Percentiles rank a stretch among this genome's conserved stretches.
Conservation (phyloP, 2,888 invertebrate genomes). For the Xestoiulus laeticollis region DNA sequence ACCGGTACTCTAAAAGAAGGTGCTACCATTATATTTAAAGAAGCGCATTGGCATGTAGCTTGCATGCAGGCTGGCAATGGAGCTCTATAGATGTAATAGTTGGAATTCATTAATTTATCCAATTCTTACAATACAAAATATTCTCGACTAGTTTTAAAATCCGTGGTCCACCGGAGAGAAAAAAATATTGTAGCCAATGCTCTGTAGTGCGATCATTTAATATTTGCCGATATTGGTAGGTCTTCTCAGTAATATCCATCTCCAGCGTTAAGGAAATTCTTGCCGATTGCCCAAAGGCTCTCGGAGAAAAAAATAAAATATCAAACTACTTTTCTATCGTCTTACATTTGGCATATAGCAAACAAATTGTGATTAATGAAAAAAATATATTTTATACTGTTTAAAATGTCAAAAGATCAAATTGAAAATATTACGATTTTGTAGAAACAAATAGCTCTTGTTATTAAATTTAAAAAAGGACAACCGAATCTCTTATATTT, state of each 20-base stretch:
- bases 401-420: not conserved
- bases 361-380: conserved; percentile 18
- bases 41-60: not conserved
- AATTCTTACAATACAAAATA: not conserved
- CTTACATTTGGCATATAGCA: conserved; percentile 2
- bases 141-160: not conserved
- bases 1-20: not conserved
- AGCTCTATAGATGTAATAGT: not conserved
- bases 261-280: not conserved
- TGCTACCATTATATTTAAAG: not conserved
- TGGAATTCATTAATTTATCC: not conserved
- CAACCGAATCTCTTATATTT: not conserved
- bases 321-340: not conserved
- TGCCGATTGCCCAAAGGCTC: not conserved
- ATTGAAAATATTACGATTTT: not conserved
- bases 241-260: not conserved
- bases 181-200: not conserved
- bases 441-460: not conserved
- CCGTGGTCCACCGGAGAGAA: not conserved
- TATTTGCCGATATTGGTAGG: not conserved
- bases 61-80: not conserved
- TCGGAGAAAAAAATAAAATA: not conserved
- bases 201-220: not conserved
- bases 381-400: conserved; percentile 22
- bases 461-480: not conserved